phyloP scores from a whole-genome alignment of 23 tunicate genomes.

The Corella eumyota region DNA sequence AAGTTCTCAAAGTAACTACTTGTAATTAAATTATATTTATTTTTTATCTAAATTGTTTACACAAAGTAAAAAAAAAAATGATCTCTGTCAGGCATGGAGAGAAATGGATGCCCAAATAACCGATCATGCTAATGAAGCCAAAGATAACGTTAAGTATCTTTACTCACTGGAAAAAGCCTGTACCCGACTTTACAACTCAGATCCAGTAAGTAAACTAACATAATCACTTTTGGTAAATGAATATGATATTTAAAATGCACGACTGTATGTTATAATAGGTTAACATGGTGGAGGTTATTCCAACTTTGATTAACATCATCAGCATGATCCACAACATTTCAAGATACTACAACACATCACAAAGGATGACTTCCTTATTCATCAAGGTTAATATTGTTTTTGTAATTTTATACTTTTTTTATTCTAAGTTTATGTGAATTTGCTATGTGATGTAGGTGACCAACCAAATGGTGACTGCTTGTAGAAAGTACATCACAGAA shows the following conservation, averaged over 20 bases:
- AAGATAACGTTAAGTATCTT: constrained; percentile 96
- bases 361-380: constrained; percentile 95
- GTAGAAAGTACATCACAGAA: constrained; percentile 89
- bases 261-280: constrained; percentile 23
- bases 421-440: background rate
- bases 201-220: constrained; percentile 48
- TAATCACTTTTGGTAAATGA: background rate
- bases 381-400: constrained; percentile 38
- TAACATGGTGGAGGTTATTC: constrained; percentile 93
- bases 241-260: background rate
- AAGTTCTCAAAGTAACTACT: constrained; percentile 50
- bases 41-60: too few species aligned
- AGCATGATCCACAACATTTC: constrained; percentile 98
- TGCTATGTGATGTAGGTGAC: constrained; percentile 84
- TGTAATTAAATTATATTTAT: too few species aligned
- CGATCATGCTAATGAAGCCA: constrained; percentile 96
- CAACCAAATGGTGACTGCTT: constrained; percentile 96
- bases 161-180: constrained; percentile 90
- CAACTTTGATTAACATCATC: constrained; percentile 94
- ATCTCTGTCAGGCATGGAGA: constrained; percentile 50
- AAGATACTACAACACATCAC: constrained; percentile 96
- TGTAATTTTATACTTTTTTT: background rate
- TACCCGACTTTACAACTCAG: constrained; percentile 87
- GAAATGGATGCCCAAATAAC: constrained; percentile 95
- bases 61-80: constrained; percentile 3